Base-by-base conservation (phyloP, 2,888 invertebrate genomes). In the Hirtodrosophila duncani region DNA sequence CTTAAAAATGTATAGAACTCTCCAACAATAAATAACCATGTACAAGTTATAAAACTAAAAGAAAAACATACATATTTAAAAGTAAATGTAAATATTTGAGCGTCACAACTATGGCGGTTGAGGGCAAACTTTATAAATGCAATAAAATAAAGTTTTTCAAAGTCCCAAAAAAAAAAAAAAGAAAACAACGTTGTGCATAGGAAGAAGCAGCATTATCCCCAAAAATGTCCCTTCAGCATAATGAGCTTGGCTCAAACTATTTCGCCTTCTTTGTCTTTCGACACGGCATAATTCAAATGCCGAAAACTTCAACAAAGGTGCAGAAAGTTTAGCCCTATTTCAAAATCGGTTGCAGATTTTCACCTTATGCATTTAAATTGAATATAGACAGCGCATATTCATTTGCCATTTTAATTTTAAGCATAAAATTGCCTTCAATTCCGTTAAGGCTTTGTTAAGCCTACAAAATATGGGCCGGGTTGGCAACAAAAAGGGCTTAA, bases 81-180 rank as follows among this genome's bases (percentile, higher is more conserved):
- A 16, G 9, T 13, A 61, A 41, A 56, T 44, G 64, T 50, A 67
- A 55, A 64, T 55, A 62, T 63, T 78, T 59, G 17, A 37, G 59
- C 14, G 14, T 57, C 79, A n/a, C n/a, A 72, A 81, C 74, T 81
- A 78, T 74, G 48, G 41, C 53, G 56, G n/a, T n/a, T 59, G 81
- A 72, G 72, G 72, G 75, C 75, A 72, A 81, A 72, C 75, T 72
- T 72, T 74, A 74, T 63, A 74, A 72, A 78, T 74, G 72, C 81
- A 81, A 81, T 72, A 72, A 72, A 72, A 74, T 74, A 74, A 72
- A 68, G 72, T 71, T 80, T 30, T 34, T 13, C 4, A 13, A 5
- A n/a, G 2, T 11, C 14, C 20, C 13, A 18, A 51, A 39, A 56
- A 50, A 41, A 24, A 17, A n/a, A n/a, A n/a, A n/a, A n/a, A n/a